Evolutionary conservation across 2,113 vertebrate genomes (phyloP).

Genomic region (Plotosus lineatus): DNA sequence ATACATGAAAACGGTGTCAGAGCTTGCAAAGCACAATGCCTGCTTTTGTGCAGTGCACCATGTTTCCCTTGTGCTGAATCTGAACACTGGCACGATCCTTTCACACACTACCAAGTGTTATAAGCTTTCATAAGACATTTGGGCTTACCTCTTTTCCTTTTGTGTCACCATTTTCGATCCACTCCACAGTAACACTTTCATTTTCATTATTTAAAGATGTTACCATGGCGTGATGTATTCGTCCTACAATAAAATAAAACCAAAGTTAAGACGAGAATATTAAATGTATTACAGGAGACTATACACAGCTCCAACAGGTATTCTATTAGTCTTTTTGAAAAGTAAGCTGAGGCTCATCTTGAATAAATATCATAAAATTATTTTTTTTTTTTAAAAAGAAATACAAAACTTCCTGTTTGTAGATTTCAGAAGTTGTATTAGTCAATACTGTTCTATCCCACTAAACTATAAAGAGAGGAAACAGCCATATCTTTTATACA

Average conservation of each 20-base stretch:
- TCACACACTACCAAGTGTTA: constrained; percentile 59
- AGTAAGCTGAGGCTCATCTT: neutral
- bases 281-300: neutral
- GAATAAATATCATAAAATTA: neutral
- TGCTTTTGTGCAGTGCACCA: neutral
- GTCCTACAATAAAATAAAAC: constrained; percentile 70
- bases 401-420: neutral
- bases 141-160: constrained; percentile 93
- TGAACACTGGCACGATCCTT: constrained; percentile 40
- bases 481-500: constrained; percentile 58
- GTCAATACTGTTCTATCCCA: constrained; percentile 44
- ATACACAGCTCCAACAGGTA: neutral
- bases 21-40: neutral
- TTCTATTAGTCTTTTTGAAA: neutral
- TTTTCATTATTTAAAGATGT: constrained; percentile 94
- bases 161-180: constrained; percentile 98
- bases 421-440: constrained; percentile 39
- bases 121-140: constrained; percentile 37
- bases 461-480: constrained; percentile 50
- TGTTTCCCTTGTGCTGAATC: constrained; percentile 16
- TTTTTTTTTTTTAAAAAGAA: no score
- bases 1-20: neutral
- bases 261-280: constrained; percentile 21
- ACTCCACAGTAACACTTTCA: constrained; percentile 96
- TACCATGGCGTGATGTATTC: constrained; percentile 98